Evolutionary conservation across 2,113 vertebrate genomes (phyloP), one percentile per base, ranked within the genome.

Genomic region (Toxostoma redivivum): DNA sequence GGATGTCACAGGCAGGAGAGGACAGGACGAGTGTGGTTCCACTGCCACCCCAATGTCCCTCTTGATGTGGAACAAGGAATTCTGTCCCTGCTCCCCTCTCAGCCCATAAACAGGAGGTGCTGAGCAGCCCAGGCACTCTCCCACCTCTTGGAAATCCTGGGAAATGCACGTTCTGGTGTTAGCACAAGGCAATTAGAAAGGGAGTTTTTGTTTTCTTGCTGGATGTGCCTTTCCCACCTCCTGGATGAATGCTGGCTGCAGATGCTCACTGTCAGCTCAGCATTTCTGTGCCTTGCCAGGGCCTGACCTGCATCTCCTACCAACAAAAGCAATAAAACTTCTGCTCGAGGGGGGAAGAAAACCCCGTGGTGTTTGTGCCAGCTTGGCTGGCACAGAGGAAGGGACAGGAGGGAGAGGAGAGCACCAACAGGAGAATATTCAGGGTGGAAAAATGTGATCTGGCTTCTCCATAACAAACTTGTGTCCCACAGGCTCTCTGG

Each of bases 1-100:
- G n/a, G 28, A 15, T 0, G 0, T 7, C 0, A 1, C 14, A 24
- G 56, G 11, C 4, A 13, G 35, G 28, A 0, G 1, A 50, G 65
- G 70, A 54, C 21, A 25, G 37, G 48, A 44, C 5, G 2, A 25
- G 31, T 9, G 10, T 30, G 23, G 9, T 37, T 65, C 3, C 3
- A 10, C 50, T 88, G 45, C 62, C 28, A 30, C 28, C 66, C 51
- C 0, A 0, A 4, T 23, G 10, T 74, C 27, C 44, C 78, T 56
- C 11, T 31, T n/a, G 60, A 35, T 1, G 0, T 31, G 25, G 77
- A 94, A 54, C 47, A 73, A 92, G 89, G 71, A 84, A 72, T 81
- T 67, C 62, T 66, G 44, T 78, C 85, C 31, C 60, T 30, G 3
- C 50, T 85, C 56, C 58, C 44, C 19, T 77, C 35, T 80, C 11